phyloP scores from a whole-genome alignment of 2,113 vertebrate species.

The Cyprinus carpio region DNA sequence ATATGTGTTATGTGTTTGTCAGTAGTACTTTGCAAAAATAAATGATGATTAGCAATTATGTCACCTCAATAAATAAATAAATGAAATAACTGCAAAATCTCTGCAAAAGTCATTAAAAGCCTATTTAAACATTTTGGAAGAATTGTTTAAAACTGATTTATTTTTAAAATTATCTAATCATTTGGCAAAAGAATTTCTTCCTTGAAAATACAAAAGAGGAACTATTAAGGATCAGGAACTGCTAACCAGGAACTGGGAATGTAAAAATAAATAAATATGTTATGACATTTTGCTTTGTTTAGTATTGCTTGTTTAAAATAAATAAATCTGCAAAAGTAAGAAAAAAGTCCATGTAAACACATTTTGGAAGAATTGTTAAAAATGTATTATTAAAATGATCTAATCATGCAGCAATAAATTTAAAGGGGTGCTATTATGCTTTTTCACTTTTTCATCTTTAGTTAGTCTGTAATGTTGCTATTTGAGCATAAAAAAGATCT shows the following conservation, averaged over 20 bases:
- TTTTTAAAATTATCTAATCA: not conserved
- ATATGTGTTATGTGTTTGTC: not conserved
- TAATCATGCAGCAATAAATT: not conserved
- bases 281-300: not conserved
- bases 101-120: not conserved
- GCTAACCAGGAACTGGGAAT: no score
- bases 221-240: no score
- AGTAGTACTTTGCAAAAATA: not conserved
- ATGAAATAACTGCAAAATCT: no score
- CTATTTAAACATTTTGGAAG: not conserved
- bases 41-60: not conserved
- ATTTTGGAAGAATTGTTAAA: not conserved
- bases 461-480: no score
- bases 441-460: no score
- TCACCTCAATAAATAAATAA: not conserved
- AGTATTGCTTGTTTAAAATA: not conserved
- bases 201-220: no score
- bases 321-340: not conserved
- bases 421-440: no score
- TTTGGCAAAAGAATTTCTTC: no score
- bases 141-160: not conserved
- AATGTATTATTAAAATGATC: not conserved
- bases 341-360: not conserved
- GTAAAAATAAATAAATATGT: not conserved
- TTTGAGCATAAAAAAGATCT: no score